Percentiles rank a stretch among this genome's conserved stretches.
phyloP scores from a whole-genome alignment of 1,140 invertebrate genomes.

The Argopecten irradians region DNA sequence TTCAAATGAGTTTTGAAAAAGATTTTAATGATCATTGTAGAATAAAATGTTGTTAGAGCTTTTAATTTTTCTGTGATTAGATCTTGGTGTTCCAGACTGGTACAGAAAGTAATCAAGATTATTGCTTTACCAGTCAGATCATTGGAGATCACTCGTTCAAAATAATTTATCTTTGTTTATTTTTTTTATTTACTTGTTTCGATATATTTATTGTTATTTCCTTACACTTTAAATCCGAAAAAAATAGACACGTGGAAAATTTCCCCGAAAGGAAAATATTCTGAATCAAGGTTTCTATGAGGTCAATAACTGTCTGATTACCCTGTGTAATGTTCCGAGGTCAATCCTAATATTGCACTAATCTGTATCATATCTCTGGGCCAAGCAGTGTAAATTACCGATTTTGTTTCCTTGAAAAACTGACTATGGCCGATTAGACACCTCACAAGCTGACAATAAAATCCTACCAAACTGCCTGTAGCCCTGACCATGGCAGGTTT shows the following conservation, averaged over 20 bases:
- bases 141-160: not conserved
- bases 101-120: conserved; percentile 8
- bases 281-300: not conserved
- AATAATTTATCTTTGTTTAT: not conserved
- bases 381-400: not conserved
- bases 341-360: not conserved
- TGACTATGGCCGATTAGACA: conserved; percentile 7
- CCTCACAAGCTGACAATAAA: conserved; percentile 6
- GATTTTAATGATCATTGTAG: conserved; percentile 25
- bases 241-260: not conserved
- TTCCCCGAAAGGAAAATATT: not conserved
- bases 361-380: not conserved
- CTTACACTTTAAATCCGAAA: not conserved
- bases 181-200: conserved; percentile 23
- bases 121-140: not conserved
- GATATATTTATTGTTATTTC: not conserved
- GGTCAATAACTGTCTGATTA: not conserved
- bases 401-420: conserved; percentile 23
- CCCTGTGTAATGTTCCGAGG: not conserved
- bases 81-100: conserved; percentile 18
- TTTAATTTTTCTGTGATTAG: conserved; percentile 30
- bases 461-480: not conserved
- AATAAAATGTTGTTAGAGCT: conserved; percentile 29
- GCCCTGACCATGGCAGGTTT: not conserved
- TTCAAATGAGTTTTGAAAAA: conserved; percentile 30